phyloP scores from a whole-genome alignment of 2,797 vertebrate genomes.

The Gallinago nigripennis region DNA sequence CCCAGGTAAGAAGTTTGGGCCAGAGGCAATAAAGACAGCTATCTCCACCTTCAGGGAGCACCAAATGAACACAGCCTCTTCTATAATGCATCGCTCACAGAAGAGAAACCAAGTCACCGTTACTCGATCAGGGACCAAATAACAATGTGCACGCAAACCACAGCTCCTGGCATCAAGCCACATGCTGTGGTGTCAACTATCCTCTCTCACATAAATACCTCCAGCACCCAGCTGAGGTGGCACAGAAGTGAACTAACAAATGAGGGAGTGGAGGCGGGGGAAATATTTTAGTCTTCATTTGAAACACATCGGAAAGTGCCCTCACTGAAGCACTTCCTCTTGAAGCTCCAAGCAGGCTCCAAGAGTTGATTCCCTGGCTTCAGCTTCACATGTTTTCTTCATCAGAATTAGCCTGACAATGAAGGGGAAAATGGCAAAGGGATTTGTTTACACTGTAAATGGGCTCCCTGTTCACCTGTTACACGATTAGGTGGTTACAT shows the following conservation, averaged over 20 bases:
- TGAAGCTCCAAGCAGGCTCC: not conserved
- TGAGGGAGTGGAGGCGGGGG: fast-evolving
- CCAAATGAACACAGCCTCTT: not conserved
- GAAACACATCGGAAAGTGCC: not conserved
- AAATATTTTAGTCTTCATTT: not conserved
- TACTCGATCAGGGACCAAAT: not conserved
- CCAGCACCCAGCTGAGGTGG: not conserved
- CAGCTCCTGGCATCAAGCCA: not conserved
- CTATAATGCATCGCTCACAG: not conserved
- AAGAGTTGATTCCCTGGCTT: not conserved
- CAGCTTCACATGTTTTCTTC: not conserved
- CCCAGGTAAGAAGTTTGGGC: not conserved
- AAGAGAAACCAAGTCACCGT: not conserved
- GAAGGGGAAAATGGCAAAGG: not conserved
- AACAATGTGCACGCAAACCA: not conserved
- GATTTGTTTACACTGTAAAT: conserved; percentile 36
- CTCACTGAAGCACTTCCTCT: not conserved
- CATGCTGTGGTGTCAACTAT: not conserved
- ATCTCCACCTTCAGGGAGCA: not conserved
- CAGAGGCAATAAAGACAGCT: not conserved
- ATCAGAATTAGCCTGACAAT: not conserved
- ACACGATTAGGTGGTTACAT: not conserved
- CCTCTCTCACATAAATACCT: not conserved
- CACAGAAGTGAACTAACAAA: not conserved
- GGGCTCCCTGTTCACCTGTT: conserved; percentile 30